phyloP scores from a whole-genome alignment of 1,140 invertebrate species.

The Drepana arcuata region DNA sequence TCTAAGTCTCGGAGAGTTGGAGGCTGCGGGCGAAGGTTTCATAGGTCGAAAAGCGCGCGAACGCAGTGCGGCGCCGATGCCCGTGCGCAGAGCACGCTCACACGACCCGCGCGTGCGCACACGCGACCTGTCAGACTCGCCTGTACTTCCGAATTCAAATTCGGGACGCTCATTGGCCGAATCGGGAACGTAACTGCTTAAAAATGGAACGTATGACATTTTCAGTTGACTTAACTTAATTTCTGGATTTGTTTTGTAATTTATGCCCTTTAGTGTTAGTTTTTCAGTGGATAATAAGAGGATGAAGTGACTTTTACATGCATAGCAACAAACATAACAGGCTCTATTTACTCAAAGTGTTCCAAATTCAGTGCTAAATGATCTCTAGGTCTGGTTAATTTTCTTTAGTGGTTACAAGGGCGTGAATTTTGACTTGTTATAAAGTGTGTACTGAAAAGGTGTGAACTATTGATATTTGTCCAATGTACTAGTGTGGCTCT shows the following conservation, averaged over 20 bases:
- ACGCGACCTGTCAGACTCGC: constrained; percentile 37
- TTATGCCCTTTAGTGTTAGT: no score
- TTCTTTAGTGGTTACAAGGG: constrained; percentile 61
- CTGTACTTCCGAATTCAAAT: constrained; percentile 36
- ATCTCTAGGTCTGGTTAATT: constrained; percentile 49
- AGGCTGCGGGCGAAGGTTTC: constrained; percentile 52
- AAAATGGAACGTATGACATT: constrained; percentile 43
- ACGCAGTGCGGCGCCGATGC: constrained; percentile 60
- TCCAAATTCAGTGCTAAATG: constrained; percentile 58
- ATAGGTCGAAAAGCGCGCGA: constrained; percentile 65
- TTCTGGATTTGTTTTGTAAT: no score
- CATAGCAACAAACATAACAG: constrained; percentile 8
- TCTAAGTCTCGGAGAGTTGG: constrained; percentile 41
- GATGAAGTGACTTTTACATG: constrained; percentile 19
- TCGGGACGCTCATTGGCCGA: constrained; percentile 22
- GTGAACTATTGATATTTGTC: constrained; percentile 38
- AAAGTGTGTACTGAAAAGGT: constrained; percentile 58
- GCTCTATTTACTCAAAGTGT: constrained; percentile 26
- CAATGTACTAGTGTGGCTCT: constrained; percentile 23
- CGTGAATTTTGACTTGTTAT: constrained; percentile 56
- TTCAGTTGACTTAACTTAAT: constrained; percentile 39
- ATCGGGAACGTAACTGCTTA: constrained; percentile 24
- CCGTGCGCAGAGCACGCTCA: constrained; percentile 60
- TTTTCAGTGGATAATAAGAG: no score
- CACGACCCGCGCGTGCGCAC: constrained; percentile 37